Base-by-base conservation (phyloP, 2,888 invertebrate species). In the Pachycephus smyrnensis region DNA sequence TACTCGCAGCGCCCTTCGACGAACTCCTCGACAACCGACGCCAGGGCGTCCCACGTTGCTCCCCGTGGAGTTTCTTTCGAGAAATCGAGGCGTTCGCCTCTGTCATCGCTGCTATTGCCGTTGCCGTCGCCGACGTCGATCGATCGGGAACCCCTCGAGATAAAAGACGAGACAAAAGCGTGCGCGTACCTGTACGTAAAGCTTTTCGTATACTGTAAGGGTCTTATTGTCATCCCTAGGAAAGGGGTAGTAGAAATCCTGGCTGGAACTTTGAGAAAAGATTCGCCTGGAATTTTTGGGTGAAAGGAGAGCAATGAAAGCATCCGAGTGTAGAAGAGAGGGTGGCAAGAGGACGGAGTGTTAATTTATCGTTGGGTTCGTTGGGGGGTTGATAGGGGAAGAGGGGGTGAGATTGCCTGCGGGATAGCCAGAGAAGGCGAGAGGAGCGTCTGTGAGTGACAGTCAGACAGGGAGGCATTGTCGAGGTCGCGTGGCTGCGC, bases 361-460 rank as follows among this genome's bases (percentile, higher is more conserved):
- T 85, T 84, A 86, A 87, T 87, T 87, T 84, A 85, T 88, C 82
- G 86, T 84, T 82, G 83, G 80, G 6, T 55, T 9, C 55, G 15
- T 55, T 23, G 55, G 55, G 55, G 55, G 23, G 55, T 55, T 2
- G 55, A 23, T 23, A 23, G 23, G 23, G 55, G 23, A 23, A 6
- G 23, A 23, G 23, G 23, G 55, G 23, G 55, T 23, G 23, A 55
- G 55, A 9, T 23, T 55, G 55, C 23, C 23, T 23, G 23, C 23
- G 6, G 55, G 55, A 23, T 23, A 9, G 55, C 23, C 55, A 55
- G 23, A 15, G 55, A 55, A 55, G 9, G 55, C 80, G 77, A 80
- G 78, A 79, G 82, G 80, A 80, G 79, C 80, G 84, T 82, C 84
- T 86, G 86, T 82, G 83, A 80, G 84, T 83, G 85, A 86, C 86